phyloP scores from a whole-genome alignment of 2,888 invertebrate species.

The Eilema griseolum region DNA sequence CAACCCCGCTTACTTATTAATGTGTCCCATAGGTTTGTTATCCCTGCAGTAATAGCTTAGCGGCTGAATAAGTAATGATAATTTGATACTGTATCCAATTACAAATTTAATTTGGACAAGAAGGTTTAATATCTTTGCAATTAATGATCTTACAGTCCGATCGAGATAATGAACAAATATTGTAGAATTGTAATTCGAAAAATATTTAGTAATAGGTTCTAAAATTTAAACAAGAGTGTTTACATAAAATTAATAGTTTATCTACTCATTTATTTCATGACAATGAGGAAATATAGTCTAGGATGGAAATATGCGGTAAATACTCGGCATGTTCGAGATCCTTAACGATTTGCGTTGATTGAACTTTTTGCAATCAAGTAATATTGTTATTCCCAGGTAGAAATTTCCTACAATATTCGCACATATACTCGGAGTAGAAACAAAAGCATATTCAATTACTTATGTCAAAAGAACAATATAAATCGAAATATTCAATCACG shows the following conservation, averaged over 20 bases:
- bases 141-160: background rate
- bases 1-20: background rate
- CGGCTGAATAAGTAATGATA: background rate
- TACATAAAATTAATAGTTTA: background rate
- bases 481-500: slow-evolving; percentile 9
- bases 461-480: background rate
- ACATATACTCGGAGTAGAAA: background rate
- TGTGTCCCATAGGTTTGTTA: background rate
- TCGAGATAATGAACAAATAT: background rate
- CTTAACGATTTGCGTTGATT: background rate
- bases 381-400: no score
- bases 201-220: background rate
- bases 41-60: background rate
- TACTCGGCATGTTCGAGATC: background rate
- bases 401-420: no score
- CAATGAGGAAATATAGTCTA: background rate
- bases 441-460: background rate
- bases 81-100: background rate
- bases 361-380: background rate
- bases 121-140: background rate
- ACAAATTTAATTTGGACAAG: background rate
- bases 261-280: background rate
- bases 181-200: background rate
- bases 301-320: background rate
- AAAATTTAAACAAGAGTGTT: background rate